Conservation (phyloP, 2,113 vertebrate species). For the Pelvicachromis taeniatus region DNA sequence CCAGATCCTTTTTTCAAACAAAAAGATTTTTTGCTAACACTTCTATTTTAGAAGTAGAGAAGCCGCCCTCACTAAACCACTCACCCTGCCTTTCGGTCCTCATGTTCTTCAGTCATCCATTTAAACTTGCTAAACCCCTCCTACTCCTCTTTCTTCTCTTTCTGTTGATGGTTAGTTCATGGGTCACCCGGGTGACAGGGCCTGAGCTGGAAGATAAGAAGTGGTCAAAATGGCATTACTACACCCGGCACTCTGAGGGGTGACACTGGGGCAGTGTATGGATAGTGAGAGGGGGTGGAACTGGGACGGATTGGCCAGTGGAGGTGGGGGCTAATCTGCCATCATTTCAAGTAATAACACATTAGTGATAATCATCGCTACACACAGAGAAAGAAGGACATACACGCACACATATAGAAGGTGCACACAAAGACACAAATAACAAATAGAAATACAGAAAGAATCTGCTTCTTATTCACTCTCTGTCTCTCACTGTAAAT, state of each 20-base stretch:
- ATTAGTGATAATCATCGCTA: constrained; percentile 67
- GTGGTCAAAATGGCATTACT: constrained; percentile 67
- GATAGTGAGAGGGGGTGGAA: constrained; percentile 38
- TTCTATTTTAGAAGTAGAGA: neutral
- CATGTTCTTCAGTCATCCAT: neutral
- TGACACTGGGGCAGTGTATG: constrained; percentile 37
- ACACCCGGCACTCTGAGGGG: constrained; percentile 50
- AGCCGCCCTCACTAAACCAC: neutral
- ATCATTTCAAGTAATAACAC: constrained; percentile 70
- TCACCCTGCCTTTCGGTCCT: neutral
- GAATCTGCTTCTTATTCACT: constrained; percentile 38
- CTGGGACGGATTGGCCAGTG: neutral
- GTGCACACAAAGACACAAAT: constrained; percentile 27
- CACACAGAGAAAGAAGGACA: constrained; percentile 38
- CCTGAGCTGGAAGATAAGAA: constrained; percentile 73
- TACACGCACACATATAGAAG: neutral
- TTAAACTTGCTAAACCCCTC: neutral
- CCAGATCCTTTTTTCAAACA: neutral
- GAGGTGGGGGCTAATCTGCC: constrained; percentile 62
- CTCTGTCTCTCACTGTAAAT: constrained; percentile 59
- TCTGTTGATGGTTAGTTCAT: constrained; percentile 53
- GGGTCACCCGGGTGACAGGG: constrained; percentile 68
- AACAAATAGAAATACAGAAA: constrained; percentile 49
- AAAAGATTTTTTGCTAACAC: neutral
- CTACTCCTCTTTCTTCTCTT: neutral